These are phyloP conservation scores for Tetranychus truncatus DNA, from an alignment of 2,888 invertebrate genomes.

Conservation along the genomic window DNA sequence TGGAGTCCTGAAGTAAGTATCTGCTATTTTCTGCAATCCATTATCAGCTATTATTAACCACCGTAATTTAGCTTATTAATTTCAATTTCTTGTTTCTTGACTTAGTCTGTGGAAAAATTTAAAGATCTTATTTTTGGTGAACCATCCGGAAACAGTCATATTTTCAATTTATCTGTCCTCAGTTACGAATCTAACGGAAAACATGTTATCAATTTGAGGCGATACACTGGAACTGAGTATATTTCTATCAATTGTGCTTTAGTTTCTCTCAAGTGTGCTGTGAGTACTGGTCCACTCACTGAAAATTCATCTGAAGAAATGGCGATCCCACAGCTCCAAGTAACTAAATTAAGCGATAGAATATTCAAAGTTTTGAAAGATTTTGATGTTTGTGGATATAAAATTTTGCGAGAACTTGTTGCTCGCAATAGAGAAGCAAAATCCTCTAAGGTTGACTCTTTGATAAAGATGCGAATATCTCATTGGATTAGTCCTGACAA, in stretches of 20 bases:
- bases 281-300: neutral
- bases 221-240: neutral
- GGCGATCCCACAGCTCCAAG: neutral
- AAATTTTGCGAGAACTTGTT: neutral
- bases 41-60: neutral
- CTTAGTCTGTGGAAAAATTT: neutral
- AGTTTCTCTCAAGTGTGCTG: constrained; percentile 7
- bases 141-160: neutral
- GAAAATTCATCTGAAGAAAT: neutral
- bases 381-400: neutral
- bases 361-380: neutral
- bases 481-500: neutral
- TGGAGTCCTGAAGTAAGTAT: constrained; percentile 11
- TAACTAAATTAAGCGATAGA: neutral
- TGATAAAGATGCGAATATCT: neutral
- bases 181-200: neutral
- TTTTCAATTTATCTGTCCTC: neutral
- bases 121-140: neutral
- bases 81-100: neutral
- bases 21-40: neutral
- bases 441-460: neutral
- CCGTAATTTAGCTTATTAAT: neutral
- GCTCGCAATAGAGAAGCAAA: neutral
- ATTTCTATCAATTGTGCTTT: neutral
- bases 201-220: neutral